A percentile compares a stretch with the other conserved stretches of the same genome.
Evolutionary conservation across 2,888 invertebrate species (phyloP).

Genomic region (Cyclophora albipunctata): DNA sequence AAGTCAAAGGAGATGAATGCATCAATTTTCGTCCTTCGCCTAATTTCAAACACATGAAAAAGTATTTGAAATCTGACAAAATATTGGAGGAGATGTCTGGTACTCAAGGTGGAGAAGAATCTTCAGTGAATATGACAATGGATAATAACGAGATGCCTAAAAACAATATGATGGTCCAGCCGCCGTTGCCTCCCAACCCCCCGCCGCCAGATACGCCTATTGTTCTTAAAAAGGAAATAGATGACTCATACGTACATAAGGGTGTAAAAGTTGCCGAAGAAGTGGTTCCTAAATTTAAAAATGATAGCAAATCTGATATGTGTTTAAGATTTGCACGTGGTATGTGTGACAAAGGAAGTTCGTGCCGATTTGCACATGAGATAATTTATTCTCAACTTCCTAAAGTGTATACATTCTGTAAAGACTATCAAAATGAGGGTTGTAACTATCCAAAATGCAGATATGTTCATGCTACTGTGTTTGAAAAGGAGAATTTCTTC

Average conservation of each 20-base stretch:
- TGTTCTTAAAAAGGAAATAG: conserved; percentile 33
- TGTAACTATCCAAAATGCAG: conserved; percentile 44
- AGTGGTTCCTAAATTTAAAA: background rate
- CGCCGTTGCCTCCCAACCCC: conserved; percentile 39
- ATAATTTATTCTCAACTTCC: conserved; percentile 39
- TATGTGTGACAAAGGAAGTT: conserved; percentile 36
- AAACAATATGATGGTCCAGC: conserved; percentile 22
- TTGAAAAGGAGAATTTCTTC: conserved; percentile 48
- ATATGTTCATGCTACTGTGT: conserved; percentile 52
- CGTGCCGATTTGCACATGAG: conserved; percentile 44
- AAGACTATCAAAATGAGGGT: conserved; percentile 43
- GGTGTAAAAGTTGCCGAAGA: background rate
- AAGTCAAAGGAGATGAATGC: conserved; percentile 36
- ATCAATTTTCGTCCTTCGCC: conserved; percentile 46
- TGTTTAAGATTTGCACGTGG: conserved; percentile 52
- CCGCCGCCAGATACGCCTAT: conserved; percentile 34
- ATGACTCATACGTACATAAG: conserved; percentile 23
- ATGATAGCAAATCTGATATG: conserved; percentile 21
- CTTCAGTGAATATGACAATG: conserved; percentile 2
- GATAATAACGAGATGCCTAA: conserved; percentile 6
- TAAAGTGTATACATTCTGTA: conserved; percentile 50
- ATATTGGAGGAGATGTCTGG: conserved; percentile 26
- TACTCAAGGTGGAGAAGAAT: conserved; percentile 12
- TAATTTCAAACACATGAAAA: conserved; percentile 56
- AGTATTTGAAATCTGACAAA: conserved; percentile 42